These are phyloP conservation scores for Noctua pronuba DNA, from an alignment of 2,888 invertebrate genomes.

Conservation along the genomic window DNA sequence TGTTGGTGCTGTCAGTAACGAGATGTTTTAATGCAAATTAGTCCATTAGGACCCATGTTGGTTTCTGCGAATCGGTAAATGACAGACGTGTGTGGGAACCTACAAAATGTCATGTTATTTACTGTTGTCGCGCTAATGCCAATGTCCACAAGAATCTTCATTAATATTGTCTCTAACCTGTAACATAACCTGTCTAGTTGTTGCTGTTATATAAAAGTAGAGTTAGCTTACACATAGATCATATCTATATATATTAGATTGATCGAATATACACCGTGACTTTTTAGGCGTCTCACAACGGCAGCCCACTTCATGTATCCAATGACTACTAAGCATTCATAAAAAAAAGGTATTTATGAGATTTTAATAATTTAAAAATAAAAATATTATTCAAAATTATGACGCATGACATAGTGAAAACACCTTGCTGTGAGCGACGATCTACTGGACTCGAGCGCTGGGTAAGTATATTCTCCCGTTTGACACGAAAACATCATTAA, in stretches of 20 bases:
- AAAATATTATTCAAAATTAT: no score
- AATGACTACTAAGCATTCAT: no score
- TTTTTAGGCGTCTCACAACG: no score
- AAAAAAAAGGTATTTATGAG: no score
- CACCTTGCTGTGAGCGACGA: no score
- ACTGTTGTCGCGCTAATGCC: neutral
- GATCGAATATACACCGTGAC: neutral
- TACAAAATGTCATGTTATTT: neutral
- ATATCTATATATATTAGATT: neutral
- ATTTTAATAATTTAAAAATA: no score
- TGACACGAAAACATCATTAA: no score
- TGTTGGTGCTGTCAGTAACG: slow-evolving; percentile 17
- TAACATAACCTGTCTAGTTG: neutral
- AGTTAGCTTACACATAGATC: neutral
- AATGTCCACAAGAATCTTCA: neutral
- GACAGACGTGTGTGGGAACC: neutral
- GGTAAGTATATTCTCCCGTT: no score
- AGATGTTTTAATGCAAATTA: slow-evolving; percentile 43
- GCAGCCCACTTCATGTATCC: no score
- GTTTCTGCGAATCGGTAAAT: slow-evolving; percentile 22
- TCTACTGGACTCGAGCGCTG: no score
- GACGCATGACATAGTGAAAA: no score
- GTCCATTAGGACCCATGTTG: slow-evolving; percentile 39
- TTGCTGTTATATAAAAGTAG: neutral
- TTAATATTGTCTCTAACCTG: neutral